These are phyloP conservation scores for Takifugu ocellatus DNA, from an alignment of 2,797 vertebrate genomes.

Conservation along the genomic window DNA sequence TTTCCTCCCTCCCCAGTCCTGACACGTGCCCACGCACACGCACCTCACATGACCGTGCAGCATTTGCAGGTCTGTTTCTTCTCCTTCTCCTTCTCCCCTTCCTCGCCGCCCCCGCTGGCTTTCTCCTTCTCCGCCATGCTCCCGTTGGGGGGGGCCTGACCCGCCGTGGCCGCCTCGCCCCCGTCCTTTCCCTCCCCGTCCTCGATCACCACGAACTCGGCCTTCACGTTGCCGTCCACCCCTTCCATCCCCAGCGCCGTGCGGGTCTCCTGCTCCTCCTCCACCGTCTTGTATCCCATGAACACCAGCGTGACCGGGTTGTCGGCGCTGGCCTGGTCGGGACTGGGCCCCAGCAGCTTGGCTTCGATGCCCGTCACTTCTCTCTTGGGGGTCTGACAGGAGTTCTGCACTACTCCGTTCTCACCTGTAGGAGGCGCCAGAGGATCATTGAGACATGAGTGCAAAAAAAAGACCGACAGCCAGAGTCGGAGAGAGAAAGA, in stretches of 20 bases:
- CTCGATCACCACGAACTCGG: conserved; percentile 92
- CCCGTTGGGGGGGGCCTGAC: conserved; percentile 83
- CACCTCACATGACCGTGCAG: conserved; percentile 90
- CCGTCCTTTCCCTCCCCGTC: conserved; percentile 80
- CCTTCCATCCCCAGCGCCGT: conserved; percentile 83
- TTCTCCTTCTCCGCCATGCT: conserved; percentile 79
- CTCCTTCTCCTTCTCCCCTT: conserved; percentile 79
- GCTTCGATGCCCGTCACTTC: conserved; percentile 87
- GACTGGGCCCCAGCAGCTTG: conserved; percentile 77
- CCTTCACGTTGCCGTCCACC: conserved; percentile 84
- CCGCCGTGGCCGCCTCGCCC: conserved; percentile 66
- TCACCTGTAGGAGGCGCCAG: conserved; percentile 67
- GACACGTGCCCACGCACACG: conserved; percentile 14
- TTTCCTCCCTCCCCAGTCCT: conserved; percentile 40
- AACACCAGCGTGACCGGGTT: conserved; percentile 96
- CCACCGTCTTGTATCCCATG: conserved; percentile 94
- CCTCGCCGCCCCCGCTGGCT: conserved; percentile 71
- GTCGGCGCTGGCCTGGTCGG: conserved; percentile 80
- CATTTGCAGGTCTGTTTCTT: conserved; percentile 95
- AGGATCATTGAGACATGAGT: conserved; percentile 26
- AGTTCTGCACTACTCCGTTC: conserved; percentile 71
- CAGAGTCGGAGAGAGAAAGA: conserved; percentile 34
- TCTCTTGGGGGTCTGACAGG: conserved; percentile 76
- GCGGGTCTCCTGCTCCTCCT: conserved; percentile 85
- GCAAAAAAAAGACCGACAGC: conserved; percentile 19